A percentile compares a stretch with the other conserved stretches of the same genome.
Conservation (phyloP, 2,113 vertebrate species). For the Addax nasomaculatus region DNA sequence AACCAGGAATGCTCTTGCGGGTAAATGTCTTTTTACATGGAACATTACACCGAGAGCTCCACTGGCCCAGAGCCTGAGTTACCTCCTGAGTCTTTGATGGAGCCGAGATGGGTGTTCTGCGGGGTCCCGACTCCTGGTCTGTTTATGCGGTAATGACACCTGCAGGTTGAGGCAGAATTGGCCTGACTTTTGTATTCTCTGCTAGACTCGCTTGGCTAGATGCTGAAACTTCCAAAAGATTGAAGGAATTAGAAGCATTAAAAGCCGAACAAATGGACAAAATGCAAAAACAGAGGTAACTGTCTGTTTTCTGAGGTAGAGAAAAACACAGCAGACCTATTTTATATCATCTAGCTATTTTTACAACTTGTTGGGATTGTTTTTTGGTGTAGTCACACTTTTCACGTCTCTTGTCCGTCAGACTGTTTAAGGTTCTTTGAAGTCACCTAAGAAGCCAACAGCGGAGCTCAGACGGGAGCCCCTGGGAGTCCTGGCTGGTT, state of each 20-base stretch:
- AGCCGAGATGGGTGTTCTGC: neutral
- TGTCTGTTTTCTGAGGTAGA: neutral
- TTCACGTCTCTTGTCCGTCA: neutral
- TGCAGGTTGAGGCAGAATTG: neutral
- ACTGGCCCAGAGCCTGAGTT: neutral
- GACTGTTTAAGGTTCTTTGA: neutral
- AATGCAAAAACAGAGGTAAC: constrained; percentile 56
- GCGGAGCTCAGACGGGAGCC: neutral
- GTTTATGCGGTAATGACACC: neutral
- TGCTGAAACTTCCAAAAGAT: constrained; percentile 50
- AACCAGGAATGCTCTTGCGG: neutral
- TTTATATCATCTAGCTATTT: neutral
- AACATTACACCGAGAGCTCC: rapidly evolving
- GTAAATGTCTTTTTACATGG: neutral
- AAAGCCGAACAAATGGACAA: constrained; percentile 26
- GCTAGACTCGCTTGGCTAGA: constrained; percentile 68
- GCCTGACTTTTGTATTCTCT: neutral
- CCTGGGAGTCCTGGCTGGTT: neutral
- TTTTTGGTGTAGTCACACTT: neutral
- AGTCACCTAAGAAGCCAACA: neutral
- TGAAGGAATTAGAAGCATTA: constrained; percentile 59
- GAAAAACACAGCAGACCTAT: neutral
- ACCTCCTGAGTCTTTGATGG: neutral
- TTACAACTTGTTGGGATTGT: neutral
- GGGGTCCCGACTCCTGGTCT: neutral